Evolutionary conservation across 1,140 invertebrate species (phyloP).

Genomic region (Sitodiplosis mosellana): DNA sequence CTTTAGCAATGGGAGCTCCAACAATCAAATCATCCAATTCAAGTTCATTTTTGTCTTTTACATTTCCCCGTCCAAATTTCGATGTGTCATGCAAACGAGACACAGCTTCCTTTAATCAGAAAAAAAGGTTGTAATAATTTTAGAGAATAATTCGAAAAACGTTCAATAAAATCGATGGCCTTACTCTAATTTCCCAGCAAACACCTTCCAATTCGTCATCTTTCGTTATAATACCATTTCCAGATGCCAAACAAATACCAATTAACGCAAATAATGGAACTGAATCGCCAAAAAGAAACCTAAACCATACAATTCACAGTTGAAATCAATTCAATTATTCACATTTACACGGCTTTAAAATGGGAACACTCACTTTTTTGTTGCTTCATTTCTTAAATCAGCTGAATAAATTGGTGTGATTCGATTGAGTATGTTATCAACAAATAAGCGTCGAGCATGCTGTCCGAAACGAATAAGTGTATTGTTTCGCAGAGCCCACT

Average conservation of each 20-base stretch:
- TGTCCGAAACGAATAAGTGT: slow-evolving; percentile 32
- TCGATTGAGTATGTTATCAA: slow-evolving; percentile 47
- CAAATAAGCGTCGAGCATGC: slow-evolving; percentile 41
- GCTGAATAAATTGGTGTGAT: slow-evolving; percentile 44
- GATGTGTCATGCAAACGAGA: slow-evolving; percentile 38
- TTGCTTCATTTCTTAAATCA: slow-evolving; percentile 38
- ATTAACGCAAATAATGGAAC: slow-evolving; percentile 56
- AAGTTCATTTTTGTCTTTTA: slow-evolving; percentile 20
- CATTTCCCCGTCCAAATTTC: slow-evolving; percentile 32
- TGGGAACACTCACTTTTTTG: slow-evolving; percentile 24
- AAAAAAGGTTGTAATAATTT: not conserved
- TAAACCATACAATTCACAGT: too few species aligned
- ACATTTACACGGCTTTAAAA: not conserved
- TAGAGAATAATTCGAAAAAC: not conserved
- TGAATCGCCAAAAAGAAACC: slow-evolving; percentile 47
- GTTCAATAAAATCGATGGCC: slow-evolving; percentile 4
- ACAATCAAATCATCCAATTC: slow-evolving; percentile 43
- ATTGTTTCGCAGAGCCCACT: slow-evolving; percentile 22
- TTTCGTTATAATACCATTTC: slow-evolving; percentile 53
- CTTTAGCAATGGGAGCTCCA: slow-evolving; percentile 56
- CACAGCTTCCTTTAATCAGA: slow-evolving; percentile 33
- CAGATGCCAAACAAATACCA: slow-evolving; percentile 53
- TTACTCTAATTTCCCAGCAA: slow-evolving; percentile 58
- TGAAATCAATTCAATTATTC: not conserved
- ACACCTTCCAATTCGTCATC: slow-evolving; percentile 61